Base-by-base conservation (phyloP, 2,888 invertebrate species). In the Anthrax anthrax region DNA sequence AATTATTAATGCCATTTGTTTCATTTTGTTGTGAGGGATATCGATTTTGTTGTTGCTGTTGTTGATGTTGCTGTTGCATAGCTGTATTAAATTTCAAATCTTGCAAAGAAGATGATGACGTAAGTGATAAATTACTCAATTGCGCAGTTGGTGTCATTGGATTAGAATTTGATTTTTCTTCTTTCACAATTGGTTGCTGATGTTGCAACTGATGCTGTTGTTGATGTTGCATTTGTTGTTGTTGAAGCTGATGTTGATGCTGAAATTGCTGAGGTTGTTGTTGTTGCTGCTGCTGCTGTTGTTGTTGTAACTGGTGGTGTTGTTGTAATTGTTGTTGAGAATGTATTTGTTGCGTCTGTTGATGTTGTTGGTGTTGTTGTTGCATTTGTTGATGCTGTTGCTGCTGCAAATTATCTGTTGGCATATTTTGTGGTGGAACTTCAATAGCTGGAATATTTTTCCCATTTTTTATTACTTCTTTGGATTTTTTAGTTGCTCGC, bases 401-500 rank as follows among this genome's bases (percentile, higher is more conserved):
- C 19, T 18, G 44, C 47, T 44, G 17, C 19, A 18, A 37, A 12
- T 16, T 6, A 8, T 14, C 12, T n/a, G n/a, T 47, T 47, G 13
- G 37, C 27, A 36, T 47, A 43, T 50, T 71, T 72, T 12, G 38
- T 18, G 73, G 73, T 17, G 67, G 69, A 52, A 73, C 72, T 17
- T 72, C 71, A 14, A 72, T 72, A 18, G 73, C 72, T 36, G 72
- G 74, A 51, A 73, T 58, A 16, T 45, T 52, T 47, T 48, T 54
- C 12, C 43, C 47, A 41, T 48, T 47, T 32, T 51, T 49, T 10
- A 45, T 48, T 45, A 51, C 48, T 37, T 51, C 51, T 44, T 54
- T 54, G 13, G 50, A 46, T 45, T 55, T 53, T 40, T 56, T 51
- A 2, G 44, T 52, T 38, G 51, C 65, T 64, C 43, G 9, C 44